Evolutionary conservation across 2,797 vertebrate genomes (phyloP).

Genomic region (Sebastes kiyomatsui): DNA sequence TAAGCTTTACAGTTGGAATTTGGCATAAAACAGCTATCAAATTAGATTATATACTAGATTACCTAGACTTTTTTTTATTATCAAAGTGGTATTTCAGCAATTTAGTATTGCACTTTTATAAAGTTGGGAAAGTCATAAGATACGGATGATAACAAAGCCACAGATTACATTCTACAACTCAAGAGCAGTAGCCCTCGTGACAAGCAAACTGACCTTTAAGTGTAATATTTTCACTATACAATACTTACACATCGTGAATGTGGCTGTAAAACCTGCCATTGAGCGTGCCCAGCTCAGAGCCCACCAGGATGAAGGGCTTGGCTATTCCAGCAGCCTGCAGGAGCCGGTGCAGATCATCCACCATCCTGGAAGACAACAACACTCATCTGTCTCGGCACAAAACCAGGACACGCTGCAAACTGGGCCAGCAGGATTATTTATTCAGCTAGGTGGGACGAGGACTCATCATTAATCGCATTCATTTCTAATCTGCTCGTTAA

Average conservation of each 20-base stretch:
- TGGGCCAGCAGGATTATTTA: constrained; percentile 46
- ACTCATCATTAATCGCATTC: constrained; percentile 23
- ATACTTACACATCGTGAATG: constrained; percentile 83
- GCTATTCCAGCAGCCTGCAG: constrained; percentile 77
- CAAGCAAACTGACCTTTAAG: neutral
- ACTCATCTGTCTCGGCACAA: constrained; percentile 37
- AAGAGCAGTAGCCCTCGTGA: neutral
- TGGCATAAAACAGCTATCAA: neutral
- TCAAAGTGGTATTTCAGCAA: neutral
- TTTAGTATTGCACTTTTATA: neutral
- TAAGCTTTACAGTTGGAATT: neutral
- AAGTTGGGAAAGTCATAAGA: neutral
- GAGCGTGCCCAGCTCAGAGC: constrained; percentile 84
- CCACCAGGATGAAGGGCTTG: constrained; percentile 83
- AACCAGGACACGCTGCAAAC: constrained; percentile 45
- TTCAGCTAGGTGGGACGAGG: constrained; percentile 1
- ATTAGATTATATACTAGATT: neutral
- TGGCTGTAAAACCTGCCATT: constrained; percentile 86
- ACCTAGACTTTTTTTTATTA: neutral
- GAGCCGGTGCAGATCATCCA: constrained; percentile 85
- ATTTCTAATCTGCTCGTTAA: constrained; percentile 34
- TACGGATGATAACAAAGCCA: neutral
- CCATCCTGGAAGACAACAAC: constrained; percentile 80
- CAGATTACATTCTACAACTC: neutral
- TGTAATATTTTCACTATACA: neutral